Base-by-base conservation (phyloP, 2,113 vertebrate genomes). In the Cnemophilus loriae region DNA sequence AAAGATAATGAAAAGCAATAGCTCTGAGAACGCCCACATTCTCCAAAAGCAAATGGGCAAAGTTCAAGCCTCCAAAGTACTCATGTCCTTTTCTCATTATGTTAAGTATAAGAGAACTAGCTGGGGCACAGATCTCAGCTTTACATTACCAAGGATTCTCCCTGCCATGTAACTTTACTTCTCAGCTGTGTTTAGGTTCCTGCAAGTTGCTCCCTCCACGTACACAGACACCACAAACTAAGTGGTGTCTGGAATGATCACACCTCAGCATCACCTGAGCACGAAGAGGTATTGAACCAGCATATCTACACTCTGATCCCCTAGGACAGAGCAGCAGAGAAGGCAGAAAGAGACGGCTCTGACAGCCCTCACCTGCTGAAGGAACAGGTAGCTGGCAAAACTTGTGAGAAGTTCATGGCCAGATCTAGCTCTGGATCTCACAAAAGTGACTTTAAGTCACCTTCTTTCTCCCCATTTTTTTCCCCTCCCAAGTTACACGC, bases 341-440 rank as follows among this genome's bases (percentile, higher is more conserved):
- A 30, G 19, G 16, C 39, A 94, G 79, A 47, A 65, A 42, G n/a
- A 19, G 21, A 61, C 52, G 55, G 47, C 44, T 91, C 71, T 80
- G 42, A 65, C 24, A 83, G 47, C 46, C 42, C 19, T 59, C 41
- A 33, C 28, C 39, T 74, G 9, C 83, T 76, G 37, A 82, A 75
- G 39, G 23, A 28, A 77, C 0, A 0, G 9, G 22, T 17, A 79
- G n/a, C 0, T 79, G 41, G 78, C 28, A 92, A 52, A 83, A 69
- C 22, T 1, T 22, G 12, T 13, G 26, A 73, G 26, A 13, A 55
- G 49, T 2, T 89, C 15, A 35, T 8, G 2, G 7, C 35, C 39
- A 84, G 35, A 69, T 65, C 26, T 56, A 15, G 30, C n/a, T 84
- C 20, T 8, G 12, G 19, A 24, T 52, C 32, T 44, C 57, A 59